Conservation (phyloP, 2,797 vertebrate species). For the Xiphophorus birchmanni region DNA sequence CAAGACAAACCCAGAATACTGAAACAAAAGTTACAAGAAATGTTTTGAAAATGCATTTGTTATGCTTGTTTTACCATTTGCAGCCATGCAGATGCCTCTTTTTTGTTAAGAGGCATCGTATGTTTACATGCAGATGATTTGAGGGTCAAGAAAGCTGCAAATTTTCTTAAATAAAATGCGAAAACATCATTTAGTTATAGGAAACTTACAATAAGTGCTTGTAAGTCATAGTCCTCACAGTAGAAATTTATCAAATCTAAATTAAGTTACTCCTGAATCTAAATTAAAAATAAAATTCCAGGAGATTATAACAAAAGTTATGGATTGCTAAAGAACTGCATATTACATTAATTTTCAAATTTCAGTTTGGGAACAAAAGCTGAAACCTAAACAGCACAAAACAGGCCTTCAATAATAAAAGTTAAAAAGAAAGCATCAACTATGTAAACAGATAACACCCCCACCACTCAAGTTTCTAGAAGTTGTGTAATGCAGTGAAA, state of each 20-base stretch:
- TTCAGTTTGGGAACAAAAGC: background rate
- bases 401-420: background rate
- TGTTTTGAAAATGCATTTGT: background rate
- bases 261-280: background rate
- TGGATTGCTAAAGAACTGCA: background rate
- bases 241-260: background rate
- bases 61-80: background rate
- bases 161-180: background rate
- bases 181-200: background rate
- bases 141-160: background rate
- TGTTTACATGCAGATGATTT: background rate
- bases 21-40: background rate
- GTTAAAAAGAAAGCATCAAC: background rate
- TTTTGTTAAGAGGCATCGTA: background rate
- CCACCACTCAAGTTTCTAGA: background rate
- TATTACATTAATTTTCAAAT: background rate
- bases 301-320: background rate
- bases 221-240: background rate
- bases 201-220: background rate
- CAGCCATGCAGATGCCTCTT: background rate
- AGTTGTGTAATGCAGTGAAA: background rate
- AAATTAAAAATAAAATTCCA: background rate
- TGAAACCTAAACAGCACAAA: conserved; percentile 27
- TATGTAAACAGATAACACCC: background rate
- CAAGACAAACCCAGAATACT: background rate